Evolutionary conservation across 2,797 vertebrate genomes (phyloP).

Genomic region (Netta rufina): DNA sequence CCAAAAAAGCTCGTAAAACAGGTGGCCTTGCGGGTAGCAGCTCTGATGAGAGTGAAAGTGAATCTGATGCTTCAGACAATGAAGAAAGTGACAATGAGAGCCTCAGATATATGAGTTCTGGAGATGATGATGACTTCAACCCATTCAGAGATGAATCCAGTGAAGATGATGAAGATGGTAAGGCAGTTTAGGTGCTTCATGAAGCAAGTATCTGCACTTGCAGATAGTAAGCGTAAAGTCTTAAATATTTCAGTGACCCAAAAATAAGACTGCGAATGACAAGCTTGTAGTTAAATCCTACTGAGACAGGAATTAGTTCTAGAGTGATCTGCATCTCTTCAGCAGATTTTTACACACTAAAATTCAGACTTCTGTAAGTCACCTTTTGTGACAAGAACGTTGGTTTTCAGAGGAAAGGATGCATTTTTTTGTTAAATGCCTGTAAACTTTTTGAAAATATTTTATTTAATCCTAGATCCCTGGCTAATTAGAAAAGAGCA

Average conservation of each 20-base stretch:
- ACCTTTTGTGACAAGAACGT: background rate
- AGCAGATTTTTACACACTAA: background rate
- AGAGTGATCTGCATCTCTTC: background rate
- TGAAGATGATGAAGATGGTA: slow-evolving; percentile 94
- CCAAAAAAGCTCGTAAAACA: slow-evolving; percentile 88
- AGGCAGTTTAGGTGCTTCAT: slow-evolving; percentile 44
- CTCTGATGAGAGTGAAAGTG: slow-evolving; percentile 92
- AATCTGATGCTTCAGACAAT: slow-evolving; percentile 82
- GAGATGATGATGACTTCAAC: slow-evolving; percentile 93
- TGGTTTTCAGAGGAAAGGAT: background rate
- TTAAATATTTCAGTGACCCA: background rate
- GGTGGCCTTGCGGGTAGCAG: slow-evolving; percentile 92
- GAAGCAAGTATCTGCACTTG: background rate
- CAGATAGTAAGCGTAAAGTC: background rate
- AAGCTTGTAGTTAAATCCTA: background rate
- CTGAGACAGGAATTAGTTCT: background rate
- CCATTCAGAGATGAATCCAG: slow-evolving; percentile 96
- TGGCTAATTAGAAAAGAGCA: slow-evolving; percentile 98
- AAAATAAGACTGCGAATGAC: background rate
- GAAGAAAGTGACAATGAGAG: slow-evolving; percentile 91
- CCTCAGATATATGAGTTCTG: slow-evolving; percentile 93
- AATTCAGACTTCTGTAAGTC: background rate
- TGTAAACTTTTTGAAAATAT: background rate
- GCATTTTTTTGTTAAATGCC: background rate
- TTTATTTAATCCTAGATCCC: slow-evolving; percentile 83